Evolutionary conservation across 92 coral and sea anemone genomes (phyloP).

Genomic region (Zoanthus sociatus): DNA sequence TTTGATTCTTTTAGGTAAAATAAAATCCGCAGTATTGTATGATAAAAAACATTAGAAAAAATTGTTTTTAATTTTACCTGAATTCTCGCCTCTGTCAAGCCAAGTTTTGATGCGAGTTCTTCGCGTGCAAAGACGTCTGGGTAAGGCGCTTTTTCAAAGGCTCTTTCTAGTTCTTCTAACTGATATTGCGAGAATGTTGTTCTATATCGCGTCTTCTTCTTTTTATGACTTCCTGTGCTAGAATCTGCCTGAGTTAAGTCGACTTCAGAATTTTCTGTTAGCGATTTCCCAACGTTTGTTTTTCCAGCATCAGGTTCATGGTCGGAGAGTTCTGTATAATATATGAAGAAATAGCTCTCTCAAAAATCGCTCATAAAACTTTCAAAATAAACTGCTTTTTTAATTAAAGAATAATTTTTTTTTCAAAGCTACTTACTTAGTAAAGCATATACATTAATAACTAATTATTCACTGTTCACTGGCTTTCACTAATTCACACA

Average conservation of each 20-base stretch:
- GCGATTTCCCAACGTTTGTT: background rate
- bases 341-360: background rate
- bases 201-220: constrained; percentile 95
- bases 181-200: constrained; percentile 98
- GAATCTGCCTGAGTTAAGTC: constrained; percentile 70
- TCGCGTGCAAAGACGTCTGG: constrained; percentile 99
- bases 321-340: background rate
- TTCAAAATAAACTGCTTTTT: background rate
- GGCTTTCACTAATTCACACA: constrained; percentile 13
- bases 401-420: background rate
- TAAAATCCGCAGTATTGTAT: background rate
- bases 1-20: background rate
- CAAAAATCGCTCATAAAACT: background rate
- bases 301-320: constrained; percentile 6
- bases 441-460: background rate
- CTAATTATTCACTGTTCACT: background rate
- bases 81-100: constrained; percentile 95
- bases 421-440: background rate
- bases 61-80: constrained; percentile 64
- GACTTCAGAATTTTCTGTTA: constrained; percentile 41
- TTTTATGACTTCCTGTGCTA: constrained; percentile 72
- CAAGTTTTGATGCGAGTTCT: constrained; percentile 93
- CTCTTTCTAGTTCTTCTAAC: constrained; percentile 95
- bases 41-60: background rate
- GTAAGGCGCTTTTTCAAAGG: constrained; percentile 99